Conservation (phyloP, 37 sponge, comb jelly and placozoan genomes). For the Sycon ciliatum region DNA sequence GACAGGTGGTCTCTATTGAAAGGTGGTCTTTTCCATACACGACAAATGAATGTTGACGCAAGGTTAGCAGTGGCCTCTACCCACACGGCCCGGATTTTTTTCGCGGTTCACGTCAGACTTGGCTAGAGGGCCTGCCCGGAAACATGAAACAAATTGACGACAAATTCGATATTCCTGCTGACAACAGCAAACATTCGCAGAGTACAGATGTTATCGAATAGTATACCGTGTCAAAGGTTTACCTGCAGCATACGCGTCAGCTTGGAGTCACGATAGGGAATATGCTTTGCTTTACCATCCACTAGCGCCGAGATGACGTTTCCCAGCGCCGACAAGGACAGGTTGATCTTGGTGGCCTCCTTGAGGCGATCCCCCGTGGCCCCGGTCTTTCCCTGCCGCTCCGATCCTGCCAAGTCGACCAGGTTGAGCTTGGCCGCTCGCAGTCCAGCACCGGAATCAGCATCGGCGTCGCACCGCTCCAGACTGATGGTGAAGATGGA, state of each 20-base stretch:
- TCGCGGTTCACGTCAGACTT: too few species aligned
- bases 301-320: constrained; percentile 97
- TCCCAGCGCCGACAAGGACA: constrained; percentile 94
- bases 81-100: too few species aligned
- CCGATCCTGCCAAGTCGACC: constrained; percentile 93
- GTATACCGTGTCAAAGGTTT: too few species aligned
- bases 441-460: constrained; percentile 39
- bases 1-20: too few species aligned
- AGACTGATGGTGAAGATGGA: constrained; percentile 90
- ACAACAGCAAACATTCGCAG: too few species aligned
- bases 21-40: too few species aligned
- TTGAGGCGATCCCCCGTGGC: constrained; percentile 81
- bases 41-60: too few species aligned
- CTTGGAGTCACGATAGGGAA: constrained; percentile 93
- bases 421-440: constrained; percentile 76
- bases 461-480: constrained; percentile 54
- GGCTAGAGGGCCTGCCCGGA: too few species aligned
- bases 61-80: too few species aligned
- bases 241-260: constrained; percentile 90
- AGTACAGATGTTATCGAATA: too few species aligned
- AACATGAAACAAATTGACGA: too few species aligned
- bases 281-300: constrained; percentile 91
- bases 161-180: too few species aligned
- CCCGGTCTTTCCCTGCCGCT: constrained; percentile 91
- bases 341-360: constrained; percentile 97